Evolutionary conservation across 1,140 invertebrate genomes (phyloP).

Genomic region (Plectus sambesii): DNA sequence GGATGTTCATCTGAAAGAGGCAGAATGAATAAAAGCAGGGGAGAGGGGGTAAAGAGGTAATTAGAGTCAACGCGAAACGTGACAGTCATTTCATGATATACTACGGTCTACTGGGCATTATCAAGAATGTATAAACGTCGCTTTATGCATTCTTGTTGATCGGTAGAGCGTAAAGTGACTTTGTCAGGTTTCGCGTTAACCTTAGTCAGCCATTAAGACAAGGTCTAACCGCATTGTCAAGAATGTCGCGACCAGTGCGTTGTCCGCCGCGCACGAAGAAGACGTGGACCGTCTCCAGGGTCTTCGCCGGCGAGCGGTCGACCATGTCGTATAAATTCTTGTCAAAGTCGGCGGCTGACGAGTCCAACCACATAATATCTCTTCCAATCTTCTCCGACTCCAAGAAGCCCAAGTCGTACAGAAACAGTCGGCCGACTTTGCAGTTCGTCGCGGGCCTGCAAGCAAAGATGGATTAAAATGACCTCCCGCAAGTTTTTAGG

Average conservation of each 20-base stretch:
- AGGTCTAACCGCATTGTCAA: constrained; percentile 69
- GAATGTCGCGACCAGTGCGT: constrained; percentile 61
- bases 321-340: constrained; percentile 32
- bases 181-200: too few relatives aligned
- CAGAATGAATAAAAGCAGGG: too few relatives aligned
- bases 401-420: constrained; percentile 41
- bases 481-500: too few relatives aligned
- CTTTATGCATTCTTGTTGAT: too few relatives aligned
- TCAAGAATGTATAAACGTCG: too few relatives aligned
- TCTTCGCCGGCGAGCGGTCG: constrained; percentile 46
- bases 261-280: constrained; percentile 85
- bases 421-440: constrained; percentile 37
- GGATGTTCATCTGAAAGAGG: constrained; percentile 22
- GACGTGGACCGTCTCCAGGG: constrained; percentile 80
- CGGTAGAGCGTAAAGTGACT: too few relatives aligned
- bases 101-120: too few relatives aligned
- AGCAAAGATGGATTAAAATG: too few relatives aligned
- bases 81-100: too few relatives aligned
- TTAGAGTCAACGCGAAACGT: too few relatives aligned
- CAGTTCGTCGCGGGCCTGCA: constrained; percentile 31
- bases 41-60: too few relatives aligned
- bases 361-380: constrained; percentile 28
- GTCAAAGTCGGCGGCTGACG: constrained; percentile 35
- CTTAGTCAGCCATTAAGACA: too few relatives aligned
- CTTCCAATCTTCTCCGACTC: constrained; percentile 28